A percentile compares a stretch with the other conserved stretches of the same genome.
Evolutionary conservation across 1,140 invertebrate genomes (phyloP).

Genomic region (Solen grandis): DNA sequence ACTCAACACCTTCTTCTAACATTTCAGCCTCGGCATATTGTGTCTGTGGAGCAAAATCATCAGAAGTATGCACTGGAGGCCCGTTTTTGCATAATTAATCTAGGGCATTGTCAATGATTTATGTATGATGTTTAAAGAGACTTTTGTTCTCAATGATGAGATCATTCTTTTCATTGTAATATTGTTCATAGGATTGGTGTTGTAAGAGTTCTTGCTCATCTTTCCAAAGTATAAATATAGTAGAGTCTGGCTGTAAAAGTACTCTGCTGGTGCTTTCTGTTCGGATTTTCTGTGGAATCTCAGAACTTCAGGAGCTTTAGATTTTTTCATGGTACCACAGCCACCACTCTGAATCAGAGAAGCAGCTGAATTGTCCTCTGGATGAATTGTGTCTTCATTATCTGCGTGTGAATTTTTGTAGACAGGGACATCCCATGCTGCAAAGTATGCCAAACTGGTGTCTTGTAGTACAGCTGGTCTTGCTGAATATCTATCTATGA

Average conservation of each 20-base stretch:
- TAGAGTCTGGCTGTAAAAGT: conserved; percentile 38
- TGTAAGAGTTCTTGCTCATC: conserved; percentile 22
- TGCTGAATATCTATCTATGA: conserved; percentile 50
- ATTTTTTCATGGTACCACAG: conserved; percentile 52
- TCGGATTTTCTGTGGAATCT: conserved; percentile 43
- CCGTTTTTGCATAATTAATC: conserved; percentile 41
- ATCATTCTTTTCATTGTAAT: conserved; percentile 19
- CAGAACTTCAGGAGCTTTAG: conserved; percentile 19
- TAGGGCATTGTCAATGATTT: conserved; percentile 43
- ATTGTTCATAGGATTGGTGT: conserved; percentile 19
- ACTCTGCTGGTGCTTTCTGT: conserved; percentile 41
- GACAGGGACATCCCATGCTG: too few relatives aligned
- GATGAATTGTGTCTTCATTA: not conserved
- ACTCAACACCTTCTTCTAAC: too few relatives aligned
- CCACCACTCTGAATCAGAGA: too few relatives aligned
- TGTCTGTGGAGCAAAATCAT: conserved; percentile 22
- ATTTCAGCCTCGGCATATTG: too few relatives aligned
- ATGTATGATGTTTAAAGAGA: conserved; percentile 42
- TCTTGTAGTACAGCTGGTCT: conserved; percentile 30
- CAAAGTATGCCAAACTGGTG: conserved; percentile 44
- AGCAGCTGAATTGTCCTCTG: too few relatives aligned
- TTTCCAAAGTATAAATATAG: conserved; percentile 47
- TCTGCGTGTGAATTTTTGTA: not conserved
- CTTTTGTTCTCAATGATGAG: conserved; percentile 24
- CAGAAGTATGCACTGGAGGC: conserved; percentile 47